Evolutionary conservation across 2,888 invertebrate genomes (phyloP).

Genomic region (Lumbricus terrestris): DNA sequence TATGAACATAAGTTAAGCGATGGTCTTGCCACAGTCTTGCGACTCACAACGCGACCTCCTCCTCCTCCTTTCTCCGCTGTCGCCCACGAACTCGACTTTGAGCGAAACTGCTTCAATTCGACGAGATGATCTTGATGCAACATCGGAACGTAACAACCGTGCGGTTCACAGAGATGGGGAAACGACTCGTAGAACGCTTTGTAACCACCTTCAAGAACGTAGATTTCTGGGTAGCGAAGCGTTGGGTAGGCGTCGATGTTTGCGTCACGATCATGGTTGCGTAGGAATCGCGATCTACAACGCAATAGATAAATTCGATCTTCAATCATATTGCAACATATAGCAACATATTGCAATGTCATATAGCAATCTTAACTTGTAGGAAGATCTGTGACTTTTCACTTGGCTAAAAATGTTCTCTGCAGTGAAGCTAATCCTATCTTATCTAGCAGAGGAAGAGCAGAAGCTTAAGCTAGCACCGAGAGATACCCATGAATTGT

Average conservation of each 20-base stretch:
- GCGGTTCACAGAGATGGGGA: constrained; percentile 68
- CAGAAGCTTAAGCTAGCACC: too few relatives aligned
- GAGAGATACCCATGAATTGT: too few relatives aligned
- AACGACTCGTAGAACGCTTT: constrained; percentile 73
- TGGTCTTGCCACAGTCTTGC: not conserved
- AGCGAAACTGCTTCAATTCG: constrained; percentile 73
- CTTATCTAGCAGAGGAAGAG: too few relatives aligned
- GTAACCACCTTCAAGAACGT: constrained; percentile 88
- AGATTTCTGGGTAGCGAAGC: constrained; percentile 87
- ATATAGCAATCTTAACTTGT: too few relatives aligned
- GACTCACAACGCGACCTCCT: not conserved
- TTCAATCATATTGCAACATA: not conserved
- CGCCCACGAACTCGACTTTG: constrained; percentile 67
- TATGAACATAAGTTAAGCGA: not conserved
- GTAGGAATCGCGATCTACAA: constrained; percentile 67
- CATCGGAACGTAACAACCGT: constrained; percentile 81
- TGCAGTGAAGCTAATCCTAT: too few relatives aligned
- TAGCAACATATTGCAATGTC: too few relatives aligned
- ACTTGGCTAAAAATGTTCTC: too few relatives aligned
- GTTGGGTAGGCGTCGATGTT: constrained; percentile 81
- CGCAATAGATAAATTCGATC: not conserved
- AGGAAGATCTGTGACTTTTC: too few relatives aligned
- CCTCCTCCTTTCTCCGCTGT: not conserved
- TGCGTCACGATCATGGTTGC: constrained; percentile 77
- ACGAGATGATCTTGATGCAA: constrained; percentile 75